Evolutionary conservation across 2,797 vertebrate species (phyloP), one percentile per base, ranked within the genome.

Genomic region (Sebastes hubbsi): DNA sequence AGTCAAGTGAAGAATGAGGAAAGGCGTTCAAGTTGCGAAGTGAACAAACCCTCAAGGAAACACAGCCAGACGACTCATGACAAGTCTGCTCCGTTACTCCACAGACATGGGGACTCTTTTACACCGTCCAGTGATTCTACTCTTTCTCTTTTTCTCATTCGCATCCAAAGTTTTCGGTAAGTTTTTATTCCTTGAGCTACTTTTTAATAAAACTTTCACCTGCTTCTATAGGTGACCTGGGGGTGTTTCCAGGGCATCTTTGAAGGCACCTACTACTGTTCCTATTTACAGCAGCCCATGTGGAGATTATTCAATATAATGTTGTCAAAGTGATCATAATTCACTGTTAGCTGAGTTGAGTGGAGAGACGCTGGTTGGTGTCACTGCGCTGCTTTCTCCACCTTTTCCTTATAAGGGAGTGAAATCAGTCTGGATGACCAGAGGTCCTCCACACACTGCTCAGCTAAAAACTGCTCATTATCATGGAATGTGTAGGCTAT

Each of bases 401-500:
- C 5, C 14, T 36, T 87, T 72, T 72, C 93, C 93, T 90, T 94
- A 93, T 90, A 94, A 90, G 94, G 93, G 83, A 90, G 84, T 75
- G 36, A 88, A 91, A 84, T 29, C 6, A 74, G 64, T 12, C 59
- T 18, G 8, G 75, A 84, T 72, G 68, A 72, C 61, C 59, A 5
- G 54, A 46, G 60, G 34, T 46, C 54, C 38, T 75, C 5, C 64
- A 18, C 59, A 49, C 8, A 18, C 59, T 60, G 16, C 22, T 1
- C 27, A 54, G 46, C 8, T 1, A 22, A 30, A 13, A 24, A 8
- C 42, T 46, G 1, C 3, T 14, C 6, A 52, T 22, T 27, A 56
- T 11, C 25, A 60, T 20, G 20, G 10, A 13, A 22, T 38, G 3
- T 34, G 7, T 24, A 34, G 14, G 4, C 16, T 13, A 42, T 60